Percentiles rank a stretch among this genome's conserved stretches.
Conservation (phyloP, 1,140 invertebrate genomes). For the Coenobita brevimanus region DNA sequence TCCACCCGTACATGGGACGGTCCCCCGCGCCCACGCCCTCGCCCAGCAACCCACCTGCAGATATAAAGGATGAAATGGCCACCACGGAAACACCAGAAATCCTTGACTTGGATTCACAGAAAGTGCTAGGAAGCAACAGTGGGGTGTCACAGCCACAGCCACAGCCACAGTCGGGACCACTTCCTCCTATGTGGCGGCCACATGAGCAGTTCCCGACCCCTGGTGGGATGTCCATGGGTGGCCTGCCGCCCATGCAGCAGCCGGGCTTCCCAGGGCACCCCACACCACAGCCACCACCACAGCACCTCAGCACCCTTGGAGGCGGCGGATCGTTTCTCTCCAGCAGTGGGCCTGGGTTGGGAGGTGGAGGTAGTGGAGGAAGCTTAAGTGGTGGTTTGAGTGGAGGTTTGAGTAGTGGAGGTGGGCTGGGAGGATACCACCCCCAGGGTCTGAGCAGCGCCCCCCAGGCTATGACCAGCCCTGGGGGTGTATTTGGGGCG, state of each 20-base stretch:
- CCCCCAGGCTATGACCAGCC: constrained; percentile 57
- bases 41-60: constrained; percentile 48
- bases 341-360: constrained; percentile 71
- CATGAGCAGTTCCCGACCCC: constrained; percentile 63
- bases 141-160: constrained; percentile 71
- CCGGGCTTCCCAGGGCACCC: constrained; percentile 33
- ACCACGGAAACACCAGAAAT: constrained; percentile 83
- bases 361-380: not conserved
- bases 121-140: constrained; percentile 81
- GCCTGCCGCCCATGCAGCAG: constrained; percentile 51
- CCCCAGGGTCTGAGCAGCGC: constrained; percentile 62
- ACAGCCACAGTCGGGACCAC: constrained; percentile 70
- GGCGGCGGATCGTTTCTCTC: constrained; percentile 62
- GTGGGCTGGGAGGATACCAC: constrained; percentile 67
- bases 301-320: constrained; percentile 57
- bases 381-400: too few species aligned
- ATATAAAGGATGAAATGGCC: constrained; percentile 74
- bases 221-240: constrained; percentile 36
- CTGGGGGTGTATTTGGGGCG: constrained; percentile 58
- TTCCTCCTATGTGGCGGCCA: constrained; percentile 68
- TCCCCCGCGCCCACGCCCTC: constrained; percentile 64
- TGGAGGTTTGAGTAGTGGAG: constrained; percentile 66
- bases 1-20: constrained; percentile 65
- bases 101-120: constrained; percentile 90
- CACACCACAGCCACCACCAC: constrained; percentile 70